These are phyloP conservation scores for Struthio camelus DNA, from an alignment of 2,113 vertebrate genomes.

Conservation along the genomic window DNA sequence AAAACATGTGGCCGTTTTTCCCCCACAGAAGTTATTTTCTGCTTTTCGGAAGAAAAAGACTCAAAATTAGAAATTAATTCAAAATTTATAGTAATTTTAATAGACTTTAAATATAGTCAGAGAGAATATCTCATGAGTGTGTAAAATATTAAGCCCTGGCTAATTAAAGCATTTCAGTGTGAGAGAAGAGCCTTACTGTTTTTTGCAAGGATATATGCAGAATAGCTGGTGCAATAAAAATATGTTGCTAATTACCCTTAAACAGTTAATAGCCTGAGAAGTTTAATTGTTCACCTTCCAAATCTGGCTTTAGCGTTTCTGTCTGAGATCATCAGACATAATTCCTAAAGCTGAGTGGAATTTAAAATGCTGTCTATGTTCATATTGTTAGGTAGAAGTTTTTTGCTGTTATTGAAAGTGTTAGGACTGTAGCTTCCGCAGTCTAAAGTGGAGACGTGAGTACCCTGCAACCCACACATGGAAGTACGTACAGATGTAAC, in stretches of 20 bases:
- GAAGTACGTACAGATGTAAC: neutral
- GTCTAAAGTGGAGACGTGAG: neutral
- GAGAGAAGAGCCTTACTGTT: neutral
- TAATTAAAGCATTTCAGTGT: neutral
- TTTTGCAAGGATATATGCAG: neutral
- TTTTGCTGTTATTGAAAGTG: neutral
- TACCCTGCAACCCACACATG: neutral
- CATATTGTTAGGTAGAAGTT: neutral
- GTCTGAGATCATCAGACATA: neutral
- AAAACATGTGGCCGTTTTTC: neutral
- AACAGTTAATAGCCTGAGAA: neutral
- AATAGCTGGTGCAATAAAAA: neutral
- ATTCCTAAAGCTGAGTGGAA: neutral
- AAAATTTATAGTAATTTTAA: neutral
- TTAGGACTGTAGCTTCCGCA: neutral
- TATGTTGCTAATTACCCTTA: neutral
- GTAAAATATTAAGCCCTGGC: neutral
- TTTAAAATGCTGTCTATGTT: neutral
- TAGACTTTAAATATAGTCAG: neutral
- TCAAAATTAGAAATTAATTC: neutral
- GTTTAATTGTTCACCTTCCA: neutral
- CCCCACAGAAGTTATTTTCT: neutral
- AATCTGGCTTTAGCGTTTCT: neutral
- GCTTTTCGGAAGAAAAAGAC: neutral
- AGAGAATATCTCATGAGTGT: neutral